Percentiles rank a stretch among this genome's conserved stretches.
These are phyloP conservation scores for Luffia ferchaultella DNA, from an alignment of 2,888 invertebrate species.

Conservation along the genomic window DNA sequence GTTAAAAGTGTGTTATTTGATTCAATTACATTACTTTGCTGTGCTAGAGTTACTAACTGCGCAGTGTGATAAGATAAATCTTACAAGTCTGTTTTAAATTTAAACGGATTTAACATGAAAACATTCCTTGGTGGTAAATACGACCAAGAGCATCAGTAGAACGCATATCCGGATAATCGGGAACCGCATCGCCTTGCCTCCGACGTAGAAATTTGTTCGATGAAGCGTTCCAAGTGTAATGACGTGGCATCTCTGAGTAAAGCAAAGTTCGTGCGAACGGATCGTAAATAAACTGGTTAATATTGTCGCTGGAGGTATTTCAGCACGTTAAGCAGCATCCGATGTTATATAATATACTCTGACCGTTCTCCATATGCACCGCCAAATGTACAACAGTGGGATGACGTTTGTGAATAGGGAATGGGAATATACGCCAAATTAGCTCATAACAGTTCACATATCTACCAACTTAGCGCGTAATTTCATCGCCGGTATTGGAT, in stretches of 20 bases:
- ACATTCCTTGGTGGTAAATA: too few species aligned
- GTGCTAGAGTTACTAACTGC: too few species aligned
- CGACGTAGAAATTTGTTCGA: conserved; percentile 9
- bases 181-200: conserved; percentile 14
- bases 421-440: conserved; percentile 11
- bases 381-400: conserved; percentile 13
- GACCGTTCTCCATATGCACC: conserved; percentile 13
- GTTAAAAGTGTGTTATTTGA: too few species aligned
- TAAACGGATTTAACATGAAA: too few species aligned
- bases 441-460: conserved; percentile 16
- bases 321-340: conserved; percentile 13
- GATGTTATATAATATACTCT: conserved; percentile 13
- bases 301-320: conserved; percentile 16
- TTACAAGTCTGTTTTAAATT: too few species aligned
- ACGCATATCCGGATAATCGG: conserved; percentile 11
- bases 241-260: conserved; percentile 2
- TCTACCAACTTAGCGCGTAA: conserved; percentile 15
- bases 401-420: conserved; percentile 11
- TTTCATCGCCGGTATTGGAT: conserved; percentile 12
- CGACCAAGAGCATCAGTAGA: conserved; percentile 1
- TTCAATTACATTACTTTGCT: too few species aligned
- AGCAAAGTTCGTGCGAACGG: conserved; percentile 2
- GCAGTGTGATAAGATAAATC: too few species aligned
- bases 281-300: conserved; percentile 16
- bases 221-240: conserved; percentile 1